A percentile compares a stretch with the other conserved stretches of the same genome.
These are phyloP conservation scores for Rhegmatorhina hoffmannsi DNA, from an alignment of 2,113 vertebrate species.

Conservation along the genomic window DNA sequence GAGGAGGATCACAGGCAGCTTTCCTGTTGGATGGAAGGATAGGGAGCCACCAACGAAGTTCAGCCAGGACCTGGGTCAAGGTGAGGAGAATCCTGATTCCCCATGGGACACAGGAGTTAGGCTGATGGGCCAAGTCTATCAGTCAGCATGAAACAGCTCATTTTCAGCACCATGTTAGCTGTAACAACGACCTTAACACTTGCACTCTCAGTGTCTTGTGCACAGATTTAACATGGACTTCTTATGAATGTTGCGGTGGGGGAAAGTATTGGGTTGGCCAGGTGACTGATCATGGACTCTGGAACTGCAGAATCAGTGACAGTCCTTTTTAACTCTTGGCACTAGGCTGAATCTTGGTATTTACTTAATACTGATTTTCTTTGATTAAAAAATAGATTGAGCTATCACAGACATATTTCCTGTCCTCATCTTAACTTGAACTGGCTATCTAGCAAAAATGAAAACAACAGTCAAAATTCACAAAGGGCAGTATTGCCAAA, in stretches of 20 bases:
- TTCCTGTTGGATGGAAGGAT: not conserved
- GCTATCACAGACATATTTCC: not conserved
- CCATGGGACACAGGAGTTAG: not conserved
- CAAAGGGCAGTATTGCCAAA: not conserved
- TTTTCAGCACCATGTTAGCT: not conserved
- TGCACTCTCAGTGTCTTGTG: too few relatives aligned
- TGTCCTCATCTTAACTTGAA: not conserved
- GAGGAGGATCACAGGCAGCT: not conserved
- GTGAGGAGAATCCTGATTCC: not conserved
- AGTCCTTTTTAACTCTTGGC: not conserved
- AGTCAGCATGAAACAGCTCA: not conserved
- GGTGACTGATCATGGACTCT: not conserved
- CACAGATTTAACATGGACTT: not conserved
- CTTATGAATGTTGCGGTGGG: accelerated
- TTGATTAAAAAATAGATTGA: not conserved
- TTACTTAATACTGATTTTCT: not conserved
- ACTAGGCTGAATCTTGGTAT: not conserved
- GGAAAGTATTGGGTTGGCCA: not conserved
- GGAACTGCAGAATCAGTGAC: not conserved
- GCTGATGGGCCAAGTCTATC: not conserved
- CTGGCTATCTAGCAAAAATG: not conserved
- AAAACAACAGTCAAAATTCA: not conserved
- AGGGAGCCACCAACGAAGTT: not conserved
- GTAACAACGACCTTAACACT: accelerated
- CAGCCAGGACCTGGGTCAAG: not conserved